Evolutionary conservation across 2,113 vertebrate genomes (phyloP), one percentile per base, ranked within the genome.

Genomic region (Dolichallabes microphthalmus): DNA sequence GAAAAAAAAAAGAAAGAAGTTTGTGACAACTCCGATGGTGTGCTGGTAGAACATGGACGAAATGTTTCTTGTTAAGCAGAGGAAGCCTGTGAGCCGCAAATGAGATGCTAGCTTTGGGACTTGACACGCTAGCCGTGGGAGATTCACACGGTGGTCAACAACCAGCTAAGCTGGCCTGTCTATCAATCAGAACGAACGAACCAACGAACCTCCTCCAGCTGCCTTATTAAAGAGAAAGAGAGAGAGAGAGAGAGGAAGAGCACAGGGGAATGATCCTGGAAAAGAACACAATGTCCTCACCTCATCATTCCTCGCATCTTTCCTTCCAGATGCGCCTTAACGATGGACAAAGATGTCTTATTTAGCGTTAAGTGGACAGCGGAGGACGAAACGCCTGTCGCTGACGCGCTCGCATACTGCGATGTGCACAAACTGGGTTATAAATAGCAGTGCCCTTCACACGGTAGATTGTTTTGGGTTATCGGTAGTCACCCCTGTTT

Each of bases 401-500:
- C 11, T 7, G 71, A 74, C 22, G n/a, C 69, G 11, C 35, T 45
- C 20, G 15, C 12, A 13, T 7, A 32, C 35, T 30, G 11, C 30
- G n/a, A n/a, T 66, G 20, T 64, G 74, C 66, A 87, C 63, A 71
- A 32, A 61, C 2, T 83, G 75, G 13, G 50, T 88, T 86, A 90
- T 84, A 91, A 93, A 92, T 92, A 93, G 88, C 89, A 61, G 52
- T 84, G 87, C 87, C 79, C 85, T 87, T 89, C 88, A 88, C 76
- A 45, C 17, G 78, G 89, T 90, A 88, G 87, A 91, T 90, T 57
- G 71, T 52, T 91, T 87, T 86, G 90, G 82, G 89, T 85, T 94
- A 93, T 94, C 92, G 93, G 90, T 93, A 94, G 80, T 75, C 57
- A 22, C 84, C 80, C 71, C 45, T 89, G 91, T 92, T 89, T 90